phyloP scores from a whole-genome alignment of 2,797 vertebrate genomes.

The Varecia variegata region DNA sequence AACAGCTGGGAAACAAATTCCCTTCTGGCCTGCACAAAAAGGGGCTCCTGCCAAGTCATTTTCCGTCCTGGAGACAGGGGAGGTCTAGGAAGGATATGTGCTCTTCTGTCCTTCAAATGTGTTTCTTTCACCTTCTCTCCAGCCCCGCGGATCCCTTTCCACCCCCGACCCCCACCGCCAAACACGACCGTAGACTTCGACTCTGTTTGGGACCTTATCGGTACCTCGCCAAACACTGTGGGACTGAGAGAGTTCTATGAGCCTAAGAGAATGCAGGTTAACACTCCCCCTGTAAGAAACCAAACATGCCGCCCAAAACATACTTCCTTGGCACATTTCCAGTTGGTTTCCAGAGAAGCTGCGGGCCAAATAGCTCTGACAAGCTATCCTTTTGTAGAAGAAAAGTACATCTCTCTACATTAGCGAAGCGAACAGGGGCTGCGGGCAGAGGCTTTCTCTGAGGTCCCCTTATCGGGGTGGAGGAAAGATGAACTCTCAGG shows the following conservation, averaged over 20 bases:
- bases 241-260: background rate
- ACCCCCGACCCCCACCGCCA: background rate
- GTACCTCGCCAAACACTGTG: background rate
- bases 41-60: background rate
- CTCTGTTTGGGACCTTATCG: background rate
- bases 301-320: background rate
- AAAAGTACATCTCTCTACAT: background rate
- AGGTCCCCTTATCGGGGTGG: background rate
- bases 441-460: background rate
- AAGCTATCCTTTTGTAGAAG: background rate
- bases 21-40: conserved; percentile 31
- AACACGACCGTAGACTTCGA: background rate
- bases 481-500: background rate
- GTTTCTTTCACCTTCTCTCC: background rate
- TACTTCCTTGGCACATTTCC: background rate
- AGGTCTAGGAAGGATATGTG: background rate
- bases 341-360: background rate
- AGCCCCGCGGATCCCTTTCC: background rate
- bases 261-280: background rate
- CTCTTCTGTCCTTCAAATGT: background rate
- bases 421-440: background rate
- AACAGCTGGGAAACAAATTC: conserved; percentile 66
- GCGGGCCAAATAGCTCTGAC: background rate
- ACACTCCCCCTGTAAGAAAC: background rate
- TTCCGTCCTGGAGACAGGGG: background rate